Percentiles rank a stretch among this genome's conserved stretches.
These are phyloP conservation scores for Clarias platycephalus DNA, from an alignment of 2,797 vertebrate species.

Conservation along the genomic window DNA sequence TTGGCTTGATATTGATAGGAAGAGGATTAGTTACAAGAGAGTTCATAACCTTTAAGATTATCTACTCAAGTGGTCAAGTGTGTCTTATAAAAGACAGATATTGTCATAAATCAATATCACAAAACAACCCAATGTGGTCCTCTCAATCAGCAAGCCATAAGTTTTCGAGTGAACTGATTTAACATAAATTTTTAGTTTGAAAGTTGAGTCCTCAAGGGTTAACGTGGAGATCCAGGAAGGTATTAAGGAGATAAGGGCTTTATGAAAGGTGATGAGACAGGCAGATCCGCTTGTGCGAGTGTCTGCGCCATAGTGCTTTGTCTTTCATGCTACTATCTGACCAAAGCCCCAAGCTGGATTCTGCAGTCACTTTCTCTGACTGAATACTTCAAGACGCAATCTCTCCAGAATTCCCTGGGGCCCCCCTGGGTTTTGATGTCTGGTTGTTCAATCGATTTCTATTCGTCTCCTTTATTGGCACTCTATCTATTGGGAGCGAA, in stretches of 20 bases:
- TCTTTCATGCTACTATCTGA: conserved; percentile 57
- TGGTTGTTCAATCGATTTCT: conserved; percentile 12
- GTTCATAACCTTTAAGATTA: conserved; percentile 31
- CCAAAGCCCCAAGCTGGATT: conserved; percentile 52
- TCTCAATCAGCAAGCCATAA: not conserved
- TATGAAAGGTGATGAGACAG: conserved; percentile 79
- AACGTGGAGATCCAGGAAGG: conserved; percentile 60
- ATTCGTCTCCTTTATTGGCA: conserved; percentile 6
- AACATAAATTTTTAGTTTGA: not conserved
- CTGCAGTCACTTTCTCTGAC: conserved; percentile 45
- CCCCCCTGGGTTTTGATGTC: conserved; percentile 38
- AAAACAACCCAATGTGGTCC: conserved; percentile 1
- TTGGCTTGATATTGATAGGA: not conserved
- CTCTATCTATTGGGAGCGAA: conserved; percentile 31
- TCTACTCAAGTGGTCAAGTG: conserved; percentile 8
- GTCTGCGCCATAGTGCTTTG: conserved; percentile 52
- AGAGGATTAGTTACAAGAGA: conserved; percentile 24
- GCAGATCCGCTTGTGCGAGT: conserved; percentile 69
- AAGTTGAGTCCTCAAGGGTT: conserved; percentile 44
- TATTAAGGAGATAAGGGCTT: conserved; percentile 75
- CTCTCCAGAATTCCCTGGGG: conserved; percentile 19
- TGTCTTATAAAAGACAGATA: conserved; percentile 1
- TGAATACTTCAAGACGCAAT: conserved; percentile 35
- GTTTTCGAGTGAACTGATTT: conserved; percentile 6
- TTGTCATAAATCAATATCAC: not conserved